Evolutionary conservation across 2,113 vertebrate species (phyloP), one percentile per base, ranked within the genome.

Genomic region (Crotophaga sulcirostris): DNA sequence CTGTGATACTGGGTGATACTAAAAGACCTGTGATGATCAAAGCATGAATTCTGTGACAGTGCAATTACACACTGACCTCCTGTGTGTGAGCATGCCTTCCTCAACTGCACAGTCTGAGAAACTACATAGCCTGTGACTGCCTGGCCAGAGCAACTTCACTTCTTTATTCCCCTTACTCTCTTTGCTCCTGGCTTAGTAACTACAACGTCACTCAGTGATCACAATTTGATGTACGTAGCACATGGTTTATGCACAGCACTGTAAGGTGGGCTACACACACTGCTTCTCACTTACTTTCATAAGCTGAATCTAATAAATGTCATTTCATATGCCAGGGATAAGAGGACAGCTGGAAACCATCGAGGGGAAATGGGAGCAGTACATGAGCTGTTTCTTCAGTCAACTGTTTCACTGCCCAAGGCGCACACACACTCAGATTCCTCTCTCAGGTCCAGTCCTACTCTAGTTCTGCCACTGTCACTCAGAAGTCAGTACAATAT

Each of bases 301-400:
- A 93, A 93, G 66, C 58, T 87, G 85, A 90, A 84, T 73, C 66
- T 90, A 87, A 84, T 80, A 68, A 91, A 87, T 90, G 69, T 51
- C 3, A 0, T 76, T 93, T 84, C 1, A 1, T 63, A 77, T 67
- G 74, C 76, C 75, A 67, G 54, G 82, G 58, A 70, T 89, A 95
- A 93, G 52, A 87, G 47, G 62, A 96, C 89, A 94, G 83, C 92
- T 95, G 96, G 92, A 97, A 96, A 75, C 7, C 70, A 95, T 90
- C 85, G 92, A 80, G 51, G n/a, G 64, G 34, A 96, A 95, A 94
- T 42, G 31, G 64, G 70, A 94, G 62, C 91, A 89, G 42, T 70
- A 55, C 54, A 89, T 58, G 74, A 89, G 56, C 82, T 89, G n/a
- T 87, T 95, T 90, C 87, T 95, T 95, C 85, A 88, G 76, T 90